Conservation (phyloP, 2,797 vertebrate genomes). For the Pseudochromis fuscus region DNA sequence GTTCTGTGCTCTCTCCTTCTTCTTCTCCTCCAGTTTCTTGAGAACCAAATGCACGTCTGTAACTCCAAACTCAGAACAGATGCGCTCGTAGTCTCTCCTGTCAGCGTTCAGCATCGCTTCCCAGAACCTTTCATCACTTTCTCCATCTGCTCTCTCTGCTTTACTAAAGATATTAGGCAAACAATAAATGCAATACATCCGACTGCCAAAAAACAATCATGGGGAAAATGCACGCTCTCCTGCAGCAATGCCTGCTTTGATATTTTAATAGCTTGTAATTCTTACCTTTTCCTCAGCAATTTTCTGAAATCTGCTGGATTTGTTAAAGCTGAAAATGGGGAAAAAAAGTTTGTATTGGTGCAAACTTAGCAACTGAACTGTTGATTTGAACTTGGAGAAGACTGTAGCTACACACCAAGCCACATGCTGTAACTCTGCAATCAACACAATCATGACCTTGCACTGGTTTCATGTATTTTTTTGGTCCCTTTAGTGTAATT, state of each 20-base stretch:
- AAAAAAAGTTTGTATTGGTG: not conserved
- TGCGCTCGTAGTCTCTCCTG: constrained; percentile 88
- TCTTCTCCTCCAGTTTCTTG: constrained; percentile 85
- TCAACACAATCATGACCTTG: too few relatives aligned
- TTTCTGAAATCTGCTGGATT: constrained; percentile 86
- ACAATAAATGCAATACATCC: not conserved
- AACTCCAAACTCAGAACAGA: constrained; percentile 88
- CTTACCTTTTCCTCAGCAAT: constrained; percentile 87
- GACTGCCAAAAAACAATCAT: not conserved
- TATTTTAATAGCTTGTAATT: not conserved
- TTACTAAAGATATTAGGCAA: constrained; percentile 52
- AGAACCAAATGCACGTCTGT: constrained; percentile 86
- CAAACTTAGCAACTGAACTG: not conserved
- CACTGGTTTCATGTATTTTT: too few relatives aligned
- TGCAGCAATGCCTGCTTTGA: not conserved
- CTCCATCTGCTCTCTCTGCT: constrained; percentile 49
- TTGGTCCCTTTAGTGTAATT: not conserved
- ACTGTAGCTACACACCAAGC: not conserved
- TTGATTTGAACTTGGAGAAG: not conserved
- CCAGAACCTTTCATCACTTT: constrained; percentile 83
- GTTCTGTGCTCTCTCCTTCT: constrained; percentile 74
- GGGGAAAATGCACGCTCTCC: not conserved
- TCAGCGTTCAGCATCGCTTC: constrained; percentile 87
- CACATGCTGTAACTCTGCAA: not conserved
- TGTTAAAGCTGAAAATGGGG: constrained; percentile 67